Evolutionary conservation across 2,888 invertebrate genomes (phyloP).

Genomic region (Mactromeris polynyma): DNA sequence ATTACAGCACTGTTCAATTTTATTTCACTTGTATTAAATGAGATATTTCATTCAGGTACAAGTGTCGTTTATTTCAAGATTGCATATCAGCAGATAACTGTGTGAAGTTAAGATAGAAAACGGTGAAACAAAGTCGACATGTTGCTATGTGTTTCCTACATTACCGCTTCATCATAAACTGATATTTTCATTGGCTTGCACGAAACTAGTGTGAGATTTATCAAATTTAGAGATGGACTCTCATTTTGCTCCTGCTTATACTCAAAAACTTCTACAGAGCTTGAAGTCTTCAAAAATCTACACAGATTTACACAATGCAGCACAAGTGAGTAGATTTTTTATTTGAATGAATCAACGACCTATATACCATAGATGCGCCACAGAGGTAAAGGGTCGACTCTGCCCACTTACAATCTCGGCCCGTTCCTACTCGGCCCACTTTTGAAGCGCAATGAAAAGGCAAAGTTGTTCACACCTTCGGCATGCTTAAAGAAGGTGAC

Average conservation of each 20-base stretch:
- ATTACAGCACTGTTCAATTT: background rate
- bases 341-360: too few species aligned
- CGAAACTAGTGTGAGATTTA: background rate
- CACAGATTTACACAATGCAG: conserved; percentile 79
- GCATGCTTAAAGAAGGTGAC: too few species aligned
- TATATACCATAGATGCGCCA: too few species aligned
- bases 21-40: background rate
- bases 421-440: too few species aligned
- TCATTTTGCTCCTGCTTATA: conserved; percentile 74
- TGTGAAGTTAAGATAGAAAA: background rate
- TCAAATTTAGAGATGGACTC: conserved; percentile 52
- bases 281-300: conserved; percentile 80
- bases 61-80: background rate
- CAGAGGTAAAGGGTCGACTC: too few species aligned
- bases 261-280: conserved; percentile 74
- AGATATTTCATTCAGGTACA: background rate
- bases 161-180: background rate
- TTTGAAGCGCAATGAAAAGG: too few species aligned
- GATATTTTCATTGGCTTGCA: background rate
- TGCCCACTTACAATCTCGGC: too few species aligned
- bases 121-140: background rate
- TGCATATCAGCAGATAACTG: background rate
- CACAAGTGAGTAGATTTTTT: conserved; percentile 71
- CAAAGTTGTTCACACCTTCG: too few species aligned
- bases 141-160: background rate